Base-by-base conservation (phyloP, 1,140 invertebrate genomes). In the Neelides sp. region DNA sequence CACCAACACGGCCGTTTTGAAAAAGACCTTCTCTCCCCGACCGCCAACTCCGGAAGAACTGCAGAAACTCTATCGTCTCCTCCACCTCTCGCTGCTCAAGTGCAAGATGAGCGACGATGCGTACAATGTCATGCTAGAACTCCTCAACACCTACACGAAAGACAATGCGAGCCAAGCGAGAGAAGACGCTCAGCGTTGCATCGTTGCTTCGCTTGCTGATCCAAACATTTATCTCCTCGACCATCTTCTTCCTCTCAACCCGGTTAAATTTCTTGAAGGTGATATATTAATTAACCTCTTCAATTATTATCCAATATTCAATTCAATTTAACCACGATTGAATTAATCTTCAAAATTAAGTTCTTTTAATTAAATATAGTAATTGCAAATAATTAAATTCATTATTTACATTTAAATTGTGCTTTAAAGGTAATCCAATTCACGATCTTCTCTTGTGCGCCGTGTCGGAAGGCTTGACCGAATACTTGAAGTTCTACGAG, bases 181-280 rank as follows among this genome's bases (percentile, higher is more conserved):
- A 61, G 89, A 96, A 71, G 92, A 97, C 75, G 92, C 92, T 5
- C 90, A 94, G 63, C 82, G 86, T 62, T 97, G 93, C 68, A 97
- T 98, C 66, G 81, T 92, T 15, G 84, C 91, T 15, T 91, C 90
- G 44, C 69, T 98, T 44, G 89, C 85, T 32, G 93, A 98, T 70
- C 90, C 91, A 32, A 89, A 85, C 61, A 91, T 89, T 62, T 96
- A 94, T 69, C 74, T 97, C 10, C 71, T 98, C 58, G 93, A 98
- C 68, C 92, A 94, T 50, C 71, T 98, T 15, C 71, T 98, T 13
- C 76, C 85, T 8, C 69, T 98, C 17, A 95, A 96, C 71, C 93
- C 94, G 13, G 91, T 98, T 1, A 78, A 86, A 55, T 93, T 93
- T 66, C 71, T 97, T n/a, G 88, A 96, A 71, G 83, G 58, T 60